These are phyloP conservation scores for Bilobella aurantiaca DNA, from an alignment of 1,140 invertebrate species.

Conservation along the genomic window DNA sequence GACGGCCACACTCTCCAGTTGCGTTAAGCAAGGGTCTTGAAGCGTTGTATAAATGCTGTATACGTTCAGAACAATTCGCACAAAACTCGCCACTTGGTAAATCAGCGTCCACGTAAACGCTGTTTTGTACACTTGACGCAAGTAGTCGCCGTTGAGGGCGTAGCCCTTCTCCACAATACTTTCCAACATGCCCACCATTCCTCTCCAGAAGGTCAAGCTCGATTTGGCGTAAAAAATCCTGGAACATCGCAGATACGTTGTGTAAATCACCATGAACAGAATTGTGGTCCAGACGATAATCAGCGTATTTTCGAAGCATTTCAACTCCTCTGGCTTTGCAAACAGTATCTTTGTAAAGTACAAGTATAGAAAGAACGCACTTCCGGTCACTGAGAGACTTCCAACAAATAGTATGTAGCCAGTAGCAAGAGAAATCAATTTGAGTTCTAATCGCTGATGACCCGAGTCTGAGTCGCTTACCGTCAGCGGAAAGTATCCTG, in stretches of 20 bases:
- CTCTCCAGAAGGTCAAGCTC: not conserved
- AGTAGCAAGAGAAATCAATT: not conserved
- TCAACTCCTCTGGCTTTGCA: not conserved
- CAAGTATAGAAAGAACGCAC: not conserved
- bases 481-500: conserved; percentile 6
- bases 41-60: not conserved
- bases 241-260: not conserved
- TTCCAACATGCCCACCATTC: not conserved
- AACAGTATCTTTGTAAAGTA: not conserved
- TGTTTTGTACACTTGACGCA: not conserved
- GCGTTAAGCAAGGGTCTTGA: not conserved
- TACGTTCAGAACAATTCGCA: not conserved
- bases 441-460: not conserved
- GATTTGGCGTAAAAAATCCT: not conserved
- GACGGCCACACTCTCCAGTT: not conserved
- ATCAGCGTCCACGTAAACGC: not conserved
- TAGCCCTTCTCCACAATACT: not conserved
- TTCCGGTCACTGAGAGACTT: not conserved
- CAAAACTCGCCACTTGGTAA: not conserved
- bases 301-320: not conserved
- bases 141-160: not conserved
- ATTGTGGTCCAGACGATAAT: not conserved
- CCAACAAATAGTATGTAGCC: not conserved
- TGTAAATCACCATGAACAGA: not conserved
- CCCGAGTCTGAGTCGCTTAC: not conserved